A percentile compares a stretch with the other conserved stretches of the same genome.
phyloP scores from a whole-genome alignment of 1,140 invertebrate genomes.

The Tetramorium alpestre region DNA sequence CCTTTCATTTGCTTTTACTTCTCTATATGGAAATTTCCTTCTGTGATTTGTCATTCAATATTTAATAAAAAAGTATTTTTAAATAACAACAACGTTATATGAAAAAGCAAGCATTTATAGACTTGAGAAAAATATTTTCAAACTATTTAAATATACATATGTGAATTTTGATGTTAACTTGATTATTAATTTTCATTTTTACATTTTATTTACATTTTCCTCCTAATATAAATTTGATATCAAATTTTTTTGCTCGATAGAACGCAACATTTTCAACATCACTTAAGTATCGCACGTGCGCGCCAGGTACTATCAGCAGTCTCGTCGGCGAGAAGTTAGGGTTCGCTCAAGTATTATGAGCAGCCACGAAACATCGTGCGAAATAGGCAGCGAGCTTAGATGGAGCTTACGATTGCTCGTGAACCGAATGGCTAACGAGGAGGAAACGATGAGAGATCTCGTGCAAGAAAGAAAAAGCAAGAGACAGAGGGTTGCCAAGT shows the following conservation, averaged over 20 bases:
- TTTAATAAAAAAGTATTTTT: neutral
- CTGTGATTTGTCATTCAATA: neutral
- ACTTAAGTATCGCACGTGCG: neutral
- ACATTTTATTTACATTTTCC: neutral
- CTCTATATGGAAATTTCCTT: neutral
- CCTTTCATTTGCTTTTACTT: neutral
- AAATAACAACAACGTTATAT: neutral
- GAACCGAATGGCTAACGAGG: constrained; percentile 73
- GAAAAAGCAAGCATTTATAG: neutral
- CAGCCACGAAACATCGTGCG: constrained; percentile 62
- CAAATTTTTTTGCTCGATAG: neutral
- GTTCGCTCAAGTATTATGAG: constrained; percentile 59
- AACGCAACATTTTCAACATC: neutral
- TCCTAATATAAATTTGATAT: neutral
- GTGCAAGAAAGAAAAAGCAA: constrained; percentile 56
- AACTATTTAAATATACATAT: neutral
- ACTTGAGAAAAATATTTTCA: neutral
- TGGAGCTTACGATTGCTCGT: constrained; percentile 73
- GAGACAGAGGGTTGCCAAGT: constrained; percentile 37
- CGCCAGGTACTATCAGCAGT: neutral
- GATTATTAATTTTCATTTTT: neutral
- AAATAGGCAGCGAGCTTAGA: constrained; percentile 74
- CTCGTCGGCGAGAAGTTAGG: constrained; percentile 29
- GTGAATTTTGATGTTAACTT: neutral
- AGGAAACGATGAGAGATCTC: constrained; percentile 50